phyloP scores from a whole-genome alignment of 2,113 vertebrate genomes.

The Myrmophylax atrothorax region DNA sequence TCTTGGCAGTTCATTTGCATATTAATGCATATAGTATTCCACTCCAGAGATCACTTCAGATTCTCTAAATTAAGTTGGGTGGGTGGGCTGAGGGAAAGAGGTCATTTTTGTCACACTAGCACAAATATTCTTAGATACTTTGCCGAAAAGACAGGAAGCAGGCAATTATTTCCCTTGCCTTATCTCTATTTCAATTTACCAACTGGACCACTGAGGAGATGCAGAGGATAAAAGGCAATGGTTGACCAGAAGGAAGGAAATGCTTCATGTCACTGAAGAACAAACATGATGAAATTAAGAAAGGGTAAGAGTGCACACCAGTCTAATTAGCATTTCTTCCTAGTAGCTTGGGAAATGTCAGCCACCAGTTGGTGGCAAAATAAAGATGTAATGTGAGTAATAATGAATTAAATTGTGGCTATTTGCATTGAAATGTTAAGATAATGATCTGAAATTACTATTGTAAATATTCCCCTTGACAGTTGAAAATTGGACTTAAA shows the following conservation, averaged over 20 bases:
- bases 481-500: conserved; percentile 81
- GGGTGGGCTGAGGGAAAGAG: conserved; percentile 59
- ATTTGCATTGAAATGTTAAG: conserved; percentile 84
- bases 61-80: conserved; percentile 73
- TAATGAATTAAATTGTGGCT: conserved; percentile 84
- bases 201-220: background rate
- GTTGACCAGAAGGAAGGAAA: conserved; percentile 53
- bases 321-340: conserved; percentile 82
- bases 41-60: conserved; percentile 76
- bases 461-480: conserved; percentile 82
- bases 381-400: conserved; percentile 82
- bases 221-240: background rate
- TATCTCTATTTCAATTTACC: conserved; percentile 2
- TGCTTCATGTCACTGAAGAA: conserved; percentile 28
- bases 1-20: conserved; percentile 76
- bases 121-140: background rate
- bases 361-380: conserved; percentile 83
- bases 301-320: conserved; percentile 77
- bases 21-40: conserved; percentile 74
- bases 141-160: background rate
- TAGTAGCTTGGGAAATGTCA: conserved; percentile 81
- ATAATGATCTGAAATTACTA: conserved; percentile 83
- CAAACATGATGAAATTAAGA: conserved; percentile 66
- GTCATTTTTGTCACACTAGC: conserved; percentile 48
- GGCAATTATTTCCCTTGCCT: conserved; percentile 6